Conservation (phyloP, 2,113 vertebrate species). For the Myodes glareolus region DNA sequence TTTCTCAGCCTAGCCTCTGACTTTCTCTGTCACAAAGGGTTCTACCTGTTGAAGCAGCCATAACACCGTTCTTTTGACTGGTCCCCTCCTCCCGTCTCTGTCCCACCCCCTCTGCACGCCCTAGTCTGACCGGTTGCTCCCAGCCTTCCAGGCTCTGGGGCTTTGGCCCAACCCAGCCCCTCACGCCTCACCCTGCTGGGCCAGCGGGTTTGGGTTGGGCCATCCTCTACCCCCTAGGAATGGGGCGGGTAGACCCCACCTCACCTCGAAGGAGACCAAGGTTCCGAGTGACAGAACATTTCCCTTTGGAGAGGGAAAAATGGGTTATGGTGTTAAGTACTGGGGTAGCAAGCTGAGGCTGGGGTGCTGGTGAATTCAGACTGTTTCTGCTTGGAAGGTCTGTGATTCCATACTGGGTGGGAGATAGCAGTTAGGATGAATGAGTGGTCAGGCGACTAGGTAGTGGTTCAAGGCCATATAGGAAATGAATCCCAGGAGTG, state of each 20-base stretch:
- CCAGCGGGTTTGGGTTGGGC: conserved; percentile 64
- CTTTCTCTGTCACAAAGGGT: background rate
- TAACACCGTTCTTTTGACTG: background rate
- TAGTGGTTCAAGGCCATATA: background rate
- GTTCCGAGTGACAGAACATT: background rate
- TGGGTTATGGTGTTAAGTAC: background rate
- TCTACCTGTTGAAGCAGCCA: conserved; percentile 51
- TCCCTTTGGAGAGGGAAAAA: conserved; percentile 6
- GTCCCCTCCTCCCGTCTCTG: background rate
- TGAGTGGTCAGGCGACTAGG: background rate
- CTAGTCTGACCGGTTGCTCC: conserved; percentile 76
- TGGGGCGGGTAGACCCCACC: conserved; percentile 52
- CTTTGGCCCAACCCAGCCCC: conserved; percentile 54
- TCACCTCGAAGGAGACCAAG: background rate
- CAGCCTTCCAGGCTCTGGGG: conserved; percentile 58
- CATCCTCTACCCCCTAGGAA: conserved; percentile 10
- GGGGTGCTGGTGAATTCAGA: background rate
- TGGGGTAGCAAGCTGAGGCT: background rate
- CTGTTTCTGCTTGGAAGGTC: background rate
- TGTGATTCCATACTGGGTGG: background rate
- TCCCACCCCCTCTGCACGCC: conserved; percentile 52
- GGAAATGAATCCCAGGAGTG: background rate
- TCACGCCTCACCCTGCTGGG: conserved; percentile 56
- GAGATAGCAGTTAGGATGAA: background rate
- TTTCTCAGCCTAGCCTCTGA: conserved; percentile 2